A percentile compares a stretch with the other conserved stretches of the same genome.
Evolutionary conservation across 2,113 vertebrate species (phyloP).

Genomic region (Procavia capensis): DNA sequence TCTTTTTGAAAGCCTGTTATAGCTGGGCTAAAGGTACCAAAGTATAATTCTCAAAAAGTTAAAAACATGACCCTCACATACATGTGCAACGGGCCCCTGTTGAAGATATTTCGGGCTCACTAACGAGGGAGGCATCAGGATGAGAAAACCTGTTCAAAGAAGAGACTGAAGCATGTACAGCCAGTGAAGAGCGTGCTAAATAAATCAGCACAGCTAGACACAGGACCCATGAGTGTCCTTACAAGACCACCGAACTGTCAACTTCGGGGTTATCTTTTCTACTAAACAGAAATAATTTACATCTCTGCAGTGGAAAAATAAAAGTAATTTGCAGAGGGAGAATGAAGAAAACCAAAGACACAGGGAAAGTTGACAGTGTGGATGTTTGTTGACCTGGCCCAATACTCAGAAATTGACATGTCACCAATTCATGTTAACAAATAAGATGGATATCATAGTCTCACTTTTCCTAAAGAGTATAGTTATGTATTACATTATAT

Average conservation of each 20-base stretch:
- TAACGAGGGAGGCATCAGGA: background rate
- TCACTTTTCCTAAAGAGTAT: too few species aligned
- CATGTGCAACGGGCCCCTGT: background rate
- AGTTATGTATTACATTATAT: too few species aligned
- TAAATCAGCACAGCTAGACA: background rate
- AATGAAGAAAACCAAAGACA: too few species aligned
- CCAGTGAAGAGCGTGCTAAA: background rate
- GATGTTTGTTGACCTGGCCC: too few species aligned
- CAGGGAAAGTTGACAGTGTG: too few species aligned
- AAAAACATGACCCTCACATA: background rate
- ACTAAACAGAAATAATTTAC: background rate
- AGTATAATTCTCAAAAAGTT: slow-evolving; percentile 17
- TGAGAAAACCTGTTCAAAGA: background rate
- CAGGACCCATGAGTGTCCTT: background rate
- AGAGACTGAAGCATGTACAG: background rate
- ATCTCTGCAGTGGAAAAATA: background rate
- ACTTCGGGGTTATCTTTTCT: slow-evolving; percentile 6
- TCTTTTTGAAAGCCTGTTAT: background rate
- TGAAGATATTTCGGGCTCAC: background rate
- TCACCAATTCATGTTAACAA: too few species aligned
- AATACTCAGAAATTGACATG: too few species aligned
- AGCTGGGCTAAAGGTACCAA: background rate
- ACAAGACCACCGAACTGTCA: background rate
- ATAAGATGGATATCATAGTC: too few species aligned
- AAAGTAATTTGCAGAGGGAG: background rate